These are phyloP conservation scores for Thaumatotibia leucotreta DNA, from an alignment of 1,140 invertebrate genomes.

Conservation along the genomic window DNA sequence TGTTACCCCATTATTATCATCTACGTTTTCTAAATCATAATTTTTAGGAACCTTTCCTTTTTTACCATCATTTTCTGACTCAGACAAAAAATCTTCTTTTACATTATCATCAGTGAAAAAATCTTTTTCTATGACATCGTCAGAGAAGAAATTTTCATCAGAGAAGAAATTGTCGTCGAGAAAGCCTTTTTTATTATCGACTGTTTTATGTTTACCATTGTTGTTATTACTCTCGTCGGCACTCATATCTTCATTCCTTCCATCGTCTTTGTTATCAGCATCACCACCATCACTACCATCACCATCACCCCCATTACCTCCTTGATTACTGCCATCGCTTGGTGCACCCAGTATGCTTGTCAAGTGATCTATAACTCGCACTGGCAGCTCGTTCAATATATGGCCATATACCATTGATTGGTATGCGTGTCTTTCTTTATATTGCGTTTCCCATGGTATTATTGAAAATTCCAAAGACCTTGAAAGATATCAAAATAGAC, in stretches of 20 bases:
- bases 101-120: neutral
- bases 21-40: neutral
- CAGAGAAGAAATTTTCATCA: neutral
- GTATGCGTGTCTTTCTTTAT: neutral
- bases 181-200: neutral
- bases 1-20: neutral
- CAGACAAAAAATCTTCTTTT: neutral
- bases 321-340: neutral
- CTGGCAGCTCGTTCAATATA: slow-evolving; percentile 32
- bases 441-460: neutral
- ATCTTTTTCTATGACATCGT: neutral
- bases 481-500: neutral
- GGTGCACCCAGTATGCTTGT: neutral
- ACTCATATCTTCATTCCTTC: neutral
- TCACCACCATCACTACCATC: neutral
- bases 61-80: neutral
- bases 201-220: neutral
- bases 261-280: neutral
- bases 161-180: neutral
- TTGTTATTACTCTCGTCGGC: neutral
- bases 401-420: slow-evolving; percentile 34
- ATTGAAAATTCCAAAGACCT: slow-evolving; percentile 1
- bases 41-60: neutral
- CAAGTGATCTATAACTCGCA: slow-evolving; percentile 24
- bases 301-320: neutral